A percentile compares a stretch with the other conserved stretches of the same genome.
Evolutionary conservation across 1,140 invertebrate genomes (phyloP).

Genomic region (Eufriesea mexicana): DNA sequence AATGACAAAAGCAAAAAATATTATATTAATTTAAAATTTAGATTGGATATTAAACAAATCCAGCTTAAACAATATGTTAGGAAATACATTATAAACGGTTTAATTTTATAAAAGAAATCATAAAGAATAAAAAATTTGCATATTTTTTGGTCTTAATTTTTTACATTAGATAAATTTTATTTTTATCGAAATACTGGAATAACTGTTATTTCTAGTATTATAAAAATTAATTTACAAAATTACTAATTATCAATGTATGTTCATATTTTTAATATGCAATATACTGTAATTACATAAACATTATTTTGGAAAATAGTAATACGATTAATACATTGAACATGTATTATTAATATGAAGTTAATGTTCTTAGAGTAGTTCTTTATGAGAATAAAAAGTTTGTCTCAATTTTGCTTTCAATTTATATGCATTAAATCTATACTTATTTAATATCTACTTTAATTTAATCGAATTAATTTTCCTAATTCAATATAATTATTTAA

Average conservation of each 20-base stretch:
- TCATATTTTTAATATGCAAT: background rate
- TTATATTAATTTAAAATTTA: background rate
- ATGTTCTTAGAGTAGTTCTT: too few species aligned
- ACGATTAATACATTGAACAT: background rate
- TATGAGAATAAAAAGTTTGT: too few species aligned
- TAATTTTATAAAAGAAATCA: background rate
- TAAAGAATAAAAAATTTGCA: background rate
- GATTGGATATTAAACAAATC: background rate
- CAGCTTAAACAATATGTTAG: too few species aligned
- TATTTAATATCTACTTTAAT: too few species aligned
- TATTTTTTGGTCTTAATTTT: background rate
- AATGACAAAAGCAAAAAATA: background rate
- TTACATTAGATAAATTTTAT: too few species aligned
- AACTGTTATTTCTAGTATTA: background rate
- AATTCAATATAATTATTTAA: background rate
- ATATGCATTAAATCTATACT: too few species aligned
- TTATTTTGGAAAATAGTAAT: background rate
- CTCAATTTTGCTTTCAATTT: too few species aligned
- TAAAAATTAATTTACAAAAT: background rate
- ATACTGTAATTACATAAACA: background rate
- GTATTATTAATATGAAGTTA: too few species aligned
- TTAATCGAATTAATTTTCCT: background rate
- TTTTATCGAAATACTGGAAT: too few species aligned
- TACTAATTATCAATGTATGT: background rate
- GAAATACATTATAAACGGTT: too few species aligned